Evolutionary conservation across 2,113 vertebrate species (phyloP).

Genomic region (Oreochromis tanganicae): DNA sequence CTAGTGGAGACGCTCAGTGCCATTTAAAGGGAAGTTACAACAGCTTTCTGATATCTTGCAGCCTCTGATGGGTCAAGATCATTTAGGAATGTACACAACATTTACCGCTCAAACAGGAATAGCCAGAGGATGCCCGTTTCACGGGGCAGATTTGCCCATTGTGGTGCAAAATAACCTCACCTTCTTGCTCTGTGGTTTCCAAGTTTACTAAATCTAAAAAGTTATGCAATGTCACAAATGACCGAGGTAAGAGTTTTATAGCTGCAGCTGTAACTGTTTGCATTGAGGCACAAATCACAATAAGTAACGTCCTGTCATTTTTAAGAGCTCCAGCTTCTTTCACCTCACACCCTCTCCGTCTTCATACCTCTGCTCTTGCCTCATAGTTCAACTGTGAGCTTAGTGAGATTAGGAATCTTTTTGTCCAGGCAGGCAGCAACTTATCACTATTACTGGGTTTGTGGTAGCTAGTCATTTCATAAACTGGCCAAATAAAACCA

Average conservation of each 20-base stretch:
- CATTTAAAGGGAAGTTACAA: neutral
- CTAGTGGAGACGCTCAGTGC: neutral
- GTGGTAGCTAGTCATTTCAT: neutral
- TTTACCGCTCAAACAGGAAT: neutral
- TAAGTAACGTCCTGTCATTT: accelerated
- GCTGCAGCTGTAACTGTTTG: neutral
- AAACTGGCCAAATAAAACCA: neutral
- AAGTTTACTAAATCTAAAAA: neutral
- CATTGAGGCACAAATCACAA: neutral
- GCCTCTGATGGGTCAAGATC: neutral
- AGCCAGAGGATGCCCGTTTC: accelerated
- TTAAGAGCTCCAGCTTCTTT: neutral
- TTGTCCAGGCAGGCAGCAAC: neutral
- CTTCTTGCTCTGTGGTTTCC: neutral
- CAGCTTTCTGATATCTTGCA: neutral
- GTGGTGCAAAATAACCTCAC: neutral
- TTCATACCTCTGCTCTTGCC: neutral
- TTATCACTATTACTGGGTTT: neutral
- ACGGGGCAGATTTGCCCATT: neutral
- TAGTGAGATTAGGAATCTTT: neutral
- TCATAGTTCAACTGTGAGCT: neutral
- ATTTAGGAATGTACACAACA: neutral
- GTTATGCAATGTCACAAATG: neutral
- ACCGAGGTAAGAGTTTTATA: neutral
- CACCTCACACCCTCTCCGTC: neutral